phyloP scores from a whole-genome alignment of 2,113 vertebrate species.

The Ciconia boyciana region DNA sequence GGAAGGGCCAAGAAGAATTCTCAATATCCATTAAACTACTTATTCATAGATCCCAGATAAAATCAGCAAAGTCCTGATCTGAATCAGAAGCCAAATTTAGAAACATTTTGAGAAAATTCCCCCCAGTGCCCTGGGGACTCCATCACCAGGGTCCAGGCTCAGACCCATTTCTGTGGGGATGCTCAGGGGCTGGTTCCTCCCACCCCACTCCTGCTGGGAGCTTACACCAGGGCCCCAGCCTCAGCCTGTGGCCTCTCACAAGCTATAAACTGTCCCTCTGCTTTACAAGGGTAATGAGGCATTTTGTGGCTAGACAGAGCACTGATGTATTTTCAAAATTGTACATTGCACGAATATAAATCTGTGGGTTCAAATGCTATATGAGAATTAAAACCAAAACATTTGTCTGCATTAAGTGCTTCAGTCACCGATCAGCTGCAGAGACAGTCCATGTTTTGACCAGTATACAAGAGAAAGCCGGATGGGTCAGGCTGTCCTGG shows the following conservation, averaged over 20 bases:
- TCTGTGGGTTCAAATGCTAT: not conserved
- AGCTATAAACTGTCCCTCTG: not conserved
- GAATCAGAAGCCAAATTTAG: not conserved
- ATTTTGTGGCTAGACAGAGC: not conserved
- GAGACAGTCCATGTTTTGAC: not conserved
- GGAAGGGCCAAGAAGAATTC: not conserved
- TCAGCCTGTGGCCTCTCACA: not conserved
- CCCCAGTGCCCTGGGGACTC: rapidly evolving
- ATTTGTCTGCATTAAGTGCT: not conserved
- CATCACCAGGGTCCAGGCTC: not conserved
- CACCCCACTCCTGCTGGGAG: not conserved
- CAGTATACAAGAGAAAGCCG: not conserved
- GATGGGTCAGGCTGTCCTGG: not conserved
- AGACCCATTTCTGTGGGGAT: not conserved
- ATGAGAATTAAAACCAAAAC: not conserved
- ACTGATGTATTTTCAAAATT: not conserved
- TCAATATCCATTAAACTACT: not conserved
- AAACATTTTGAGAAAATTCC: not conserved
- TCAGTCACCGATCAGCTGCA: not conserved
- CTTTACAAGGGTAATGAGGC: not conserved
- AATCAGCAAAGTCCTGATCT: not conserved
- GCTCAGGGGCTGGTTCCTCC: not conserved
- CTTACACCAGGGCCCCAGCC: not conserved
- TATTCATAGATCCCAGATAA: not conserved
- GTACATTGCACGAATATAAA: not conserved